Evolutionary conservation across 2,888 invertebrate genomes (phyloP), one percentile per base, ranked within the genome.

Genomic region (Brenthis ino): DNA sequence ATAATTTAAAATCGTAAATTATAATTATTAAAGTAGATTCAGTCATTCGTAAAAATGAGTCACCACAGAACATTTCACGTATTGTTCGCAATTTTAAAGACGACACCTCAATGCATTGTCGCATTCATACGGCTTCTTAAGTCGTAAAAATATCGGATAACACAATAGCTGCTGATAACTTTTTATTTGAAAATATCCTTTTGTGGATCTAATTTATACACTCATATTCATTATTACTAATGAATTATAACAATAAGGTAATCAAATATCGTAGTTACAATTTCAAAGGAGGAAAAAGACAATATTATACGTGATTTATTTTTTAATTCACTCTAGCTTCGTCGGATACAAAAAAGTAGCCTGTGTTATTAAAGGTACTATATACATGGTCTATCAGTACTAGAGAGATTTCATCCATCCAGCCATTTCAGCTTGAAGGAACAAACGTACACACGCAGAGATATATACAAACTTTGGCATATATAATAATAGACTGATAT

Each of bases 131-230:
- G 92, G 91, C 89, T 92, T 92, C 92, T 82, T 87, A 88, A 92
- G 91, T 91, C 88, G 89, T 91, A 88, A 86, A 88, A 88, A 86
- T 89, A 88, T 92, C 91, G 82, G 79, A 83, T 92, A 88, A 87
- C 91, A 89, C 88, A 90, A 88, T 88, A 87, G 85, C 85, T 80
- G 83, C 85, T 86, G 88, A 89, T 89, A 88, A 88, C 83, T 86
- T 86, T 86, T 87, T 82, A 83, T 86, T 82, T 79, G 77, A 82
- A 85, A 82, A 82, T 75, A 75, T 71, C 82, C 82, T 69, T 75
- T 73, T 77, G 74, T 75, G 75, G 76, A 74, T 53, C 53, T 73
- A 73, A 73, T 77, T 77, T 72, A 74, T 67, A 73, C 64, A 71
- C 70, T 72, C 77, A 74, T 69, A 64, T 50, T 20, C 28, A 72